These are phyloP conservation scores for Solenopsis fugax DNA, from an alignment of 1,140 invertebrate genomes.

Conservation along the genomic window DNA sequence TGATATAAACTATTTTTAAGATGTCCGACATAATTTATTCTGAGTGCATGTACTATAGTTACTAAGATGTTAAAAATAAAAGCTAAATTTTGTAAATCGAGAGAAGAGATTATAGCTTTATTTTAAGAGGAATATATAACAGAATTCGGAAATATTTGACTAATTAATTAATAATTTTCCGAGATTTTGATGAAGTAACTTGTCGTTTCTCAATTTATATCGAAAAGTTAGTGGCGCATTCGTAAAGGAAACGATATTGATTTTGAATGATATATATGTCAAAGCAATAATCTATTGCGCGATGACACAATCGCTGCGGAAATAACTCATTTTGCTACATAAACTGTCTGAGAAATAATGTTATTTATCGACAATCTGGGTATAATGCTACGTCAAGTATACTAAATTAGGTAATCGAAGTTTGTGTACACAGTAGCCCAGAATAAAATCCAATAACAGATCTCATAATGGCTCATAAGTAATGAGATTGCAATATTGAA, in stretches of 20 bases:
- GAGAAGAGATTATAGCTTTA: not conserved
- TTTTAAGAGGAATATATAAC: not conserved
- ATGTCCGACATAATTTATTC: not conserved
- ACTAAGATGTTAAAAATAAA: not conserved
- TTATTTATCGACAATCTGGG: not conserved
- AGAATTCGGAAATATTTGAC: not conserved
- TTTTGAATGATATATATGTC: not conserved
- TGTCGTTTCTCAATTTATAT: not conserved
- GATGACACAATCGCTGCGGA: not conserved
- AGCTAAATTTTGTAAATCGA: slow-evolving; percentile 1
- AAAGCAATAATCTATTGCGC: not conserved
- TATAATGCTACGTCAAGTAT: not conserved
- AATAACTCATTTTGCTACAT: slow-evolving; percentile 14
- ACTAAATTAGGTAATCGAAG: slow-evolving; percentile 32
- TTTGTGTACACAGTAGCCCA: not conserved
- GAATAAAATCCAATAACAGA: slow-evolving; percentile 40
- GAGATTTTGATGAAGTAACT: not conserved
- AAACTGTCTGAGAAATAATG: slow-evolving; percentile 4
- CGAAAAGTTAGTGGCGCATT: not conserved
- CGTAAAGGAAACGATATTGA: not conserved
- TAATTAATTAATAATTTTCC: slow-evolving; percentile 11
- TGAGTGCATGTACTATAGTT: not conserved
- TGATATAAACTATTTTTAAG: slow-evolving; percentile 26
- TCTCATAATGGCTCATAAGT: slow-evolving; percentile 18
- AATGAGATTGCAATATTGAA: slow-evolving; percentile 10